phyloP scores from a whole-genome alignment of 2,113 vertebrate species.

The Lichenostomus cassidix region DNA sequence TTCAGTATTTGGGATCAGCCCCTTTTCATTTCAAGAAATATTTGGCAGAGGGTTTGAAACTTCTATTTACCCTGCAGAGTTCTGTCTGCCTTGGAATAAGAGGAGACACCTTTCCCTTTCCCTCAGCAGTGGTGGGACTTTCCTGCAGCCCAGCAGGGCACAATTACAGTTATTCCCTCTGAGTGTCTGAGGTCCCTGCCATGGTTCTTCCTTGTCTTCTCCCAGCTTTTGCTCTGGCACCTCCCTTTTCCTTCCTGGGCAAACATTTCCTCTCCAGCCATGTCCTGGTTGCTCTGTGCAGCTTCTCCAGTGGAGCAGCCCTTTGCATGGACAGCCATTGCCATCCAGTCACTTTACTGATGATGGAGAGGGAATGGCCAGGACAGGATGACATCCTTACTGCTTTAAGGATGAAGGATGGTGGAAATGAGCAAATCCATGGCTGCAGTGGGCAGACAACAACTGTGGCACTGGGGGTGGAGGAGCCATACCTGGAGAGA shows the following conservation, averaged over 20 bases:
- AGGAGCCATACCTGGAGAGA: neutral
- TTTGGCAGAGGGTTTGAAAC: neutral
- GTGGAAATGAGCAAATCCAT: neutral
- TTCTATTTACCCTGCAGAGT: neutral
- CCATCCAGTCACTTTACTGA: neutral
- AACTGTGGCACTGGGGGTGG: neutral
- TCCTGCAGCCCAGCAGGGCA: neutral
- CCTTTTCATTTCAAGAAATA: neutral
- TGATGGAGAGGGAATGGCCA: neutral
- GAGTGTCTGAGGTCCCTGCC: neutral
- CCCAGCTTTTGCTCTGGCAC: neutral
- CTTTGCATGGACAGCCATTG: neutral
- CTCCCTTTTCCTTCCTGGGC: neutral
- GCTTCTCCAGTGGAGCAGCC: neutral
- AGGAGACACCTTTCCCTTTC: neutral
- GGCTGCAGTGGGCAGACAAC: neutral
- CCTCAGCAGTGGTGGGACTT: neutral
- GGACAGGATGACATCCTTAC: neutral
- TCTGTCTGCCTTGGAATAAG: neutral
- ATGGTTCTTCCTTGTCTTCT: neutral
- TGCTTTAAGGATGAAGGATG: neutral
- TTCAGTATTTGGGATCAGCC: neutral
- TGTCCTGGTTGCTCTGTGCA: neutral
- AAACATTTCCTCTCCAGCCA: neutral
- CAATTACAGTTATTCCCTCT: too few species aligned